These are phyloP conservation scores for Sycobia sp. DNA, from an alignment of 1,140 invertebrate species.

Conservation along the genomic window DNA sequence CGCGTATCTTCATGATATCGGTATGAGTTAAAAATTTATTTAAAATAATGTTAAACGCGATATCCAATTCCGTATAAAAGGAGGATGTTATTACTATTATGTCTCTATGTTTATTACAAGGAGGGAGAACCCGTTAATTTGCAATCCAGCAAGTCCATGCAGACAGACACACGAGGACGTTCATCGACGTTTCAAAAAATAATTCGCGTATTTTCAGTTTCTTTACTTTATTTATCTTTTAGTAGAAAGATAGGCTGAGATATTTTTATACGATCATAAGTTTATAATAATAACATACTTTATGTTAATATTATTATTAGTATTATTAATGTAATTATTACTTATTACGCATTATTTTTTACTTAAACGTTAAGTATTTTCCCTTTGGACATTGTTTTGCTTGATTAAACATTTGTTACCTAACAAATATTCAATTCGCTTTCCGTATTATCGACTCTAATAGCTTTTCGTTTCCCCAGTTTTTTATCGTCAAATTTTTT, in stretches of 20 bases:
- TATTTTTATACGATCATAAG: conserved; percentile 43
- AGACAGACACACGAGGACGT: conserved; percentile 21
- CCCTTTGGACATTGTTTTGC: conserved; percentile 28
- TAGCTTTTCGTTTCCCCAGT: conserved; percentile 10
- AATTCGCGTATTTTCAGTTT: conserved; percentile 39
- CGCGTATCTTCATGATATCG: too few relatives aligned
- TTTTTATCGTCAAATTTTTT: conserved; percentile 20
- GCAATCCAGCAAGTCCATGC: not conserved
- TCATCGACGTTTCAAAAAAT: conserved; percentile 55
- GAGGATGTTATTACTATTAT: too few relatives aligned
- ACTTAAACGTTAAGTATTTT: conserved; percentile 27
- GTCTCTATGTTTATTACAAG: too few relatives aligned
- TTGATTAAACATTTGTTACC: conserved; percentile 16
- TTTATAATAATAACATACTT: conserved; percentile 41
- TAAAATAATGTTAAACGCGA: too few relatives aligned
- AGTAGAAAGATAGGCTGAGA: conserved; percentile 54
- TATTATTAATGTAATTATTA: conserved; percentile 32
- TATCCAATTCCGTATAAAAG: too few relatives aligned
- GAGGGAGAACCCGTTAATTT: conserved; percentile 2
- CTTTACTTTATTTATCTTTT: conserved; percentile 40
- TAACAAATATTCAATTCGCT: conserved; percentile 13
- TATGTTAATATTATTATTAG: conserved; percentile 21
- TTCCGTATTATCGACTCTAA: conserved; percentile 6
- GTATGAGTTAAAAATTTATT: not conserved
- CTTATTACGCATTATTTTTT: conserved; percentile 18